Conservation (phyloP, 2,797 vertebrate genomes). For the Sebastes glaucus region DNA sequence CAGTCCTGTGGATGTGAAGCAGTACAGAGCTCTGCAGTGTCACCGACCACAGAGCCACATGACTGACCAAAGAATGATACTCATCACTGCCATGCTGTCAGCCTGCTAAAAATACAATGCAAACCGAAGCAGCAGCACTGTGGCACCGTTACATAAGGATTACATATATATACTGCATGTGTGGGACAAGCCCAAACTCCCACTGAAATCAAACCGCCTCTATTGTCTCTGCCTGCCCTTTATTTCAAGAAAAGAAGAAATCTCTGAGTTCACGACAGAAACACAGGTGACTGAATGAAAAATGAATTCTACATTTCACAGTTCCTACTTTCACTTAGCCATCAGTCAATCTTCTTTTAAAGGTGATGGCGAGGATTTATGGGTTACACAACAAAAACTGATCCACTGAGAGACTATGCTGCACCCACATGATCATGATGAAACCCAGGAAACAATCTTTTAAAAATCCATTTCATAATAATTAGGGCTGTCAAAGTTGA, state of each 20-base stretch:
- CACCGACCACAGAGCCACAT: conserved; percentile 25
- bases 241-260: conserved; percentile 26
- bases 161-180: background rate
- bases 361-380: background rate
- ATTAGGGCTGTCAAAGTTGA: too few relatives aligned
- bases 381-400: background rate
- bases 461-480: background rate
- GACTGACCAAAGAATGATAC: conserved; percentile 51
- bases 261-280: background rate
- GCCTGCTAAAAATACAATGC: conserved; percentile 65
- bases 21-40: conserved; percentile 11
- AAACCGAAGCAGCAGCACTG: conserved; percentile 17
- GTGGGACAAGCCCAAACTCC: conserved; percentile 33
- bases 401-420: background rate
- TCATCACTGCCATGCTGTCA: conserved; percentile 50
- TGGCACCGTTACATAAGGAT: conserved; percentile 39
- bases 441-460: background rate
- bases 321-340: background rate
- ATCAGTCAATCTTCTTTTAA: background rate
- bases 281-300: conserved; percentile 3
- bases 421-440: background rate
- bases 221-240: conserved; percentile 30
- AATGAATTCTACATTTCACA: background rate
- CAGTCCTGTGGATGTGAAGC: background rate
- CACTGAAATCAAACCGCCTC: conserved; percentile 20